Base-by-base conservation (phyloP, 1,140 invertebrate genomes). In the Micrasema longulum region DNA sequence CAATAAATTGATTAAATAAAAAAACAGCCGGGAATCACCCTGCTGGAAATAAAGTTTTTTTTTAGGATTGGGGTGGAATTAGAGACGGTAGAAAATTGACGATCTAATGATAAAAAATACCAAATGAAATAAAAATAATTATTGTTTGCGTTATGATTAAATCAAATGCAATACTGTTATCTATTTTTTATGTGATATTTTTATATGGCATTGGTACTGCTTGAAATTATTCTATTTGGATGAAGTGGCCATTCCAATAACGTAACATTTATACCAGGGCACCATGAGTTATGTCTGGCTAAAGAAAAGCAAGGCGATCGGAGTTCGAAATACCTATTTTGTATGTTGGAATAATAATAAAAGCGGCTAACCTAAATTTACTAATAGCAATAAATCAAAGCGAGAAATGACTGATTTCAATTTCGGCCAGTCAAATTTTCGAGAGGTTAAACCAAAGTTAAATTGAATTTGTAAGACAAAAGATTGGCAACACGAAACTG, bases 401-500 rank as follows among this genome's bases (percentile, higher is more conserved):
- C 35, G 36, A 41, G 16, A 60, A 60, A 12, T 60, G 55, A 60
- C 12, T 38, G 35, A 60, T 41, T 38, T 60, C 36, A 60, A 60
- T 41, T 60, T 60, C 55, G 35, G 16, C 14, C 55, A 41, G 31
- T 60, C n/a, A 36, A 38, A 36, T 57, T 31, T 26, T 53, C 50
- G 23, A 53, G 22, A 16, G 41, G 11, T 45, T 12, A 12, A 45
- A 45, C 50, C n/a, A 26, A 22, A 18, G 11, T 3, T 31, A 53
- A 53, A 53, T 53, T 53, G 50, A 53, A 53, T 53, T 35, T 53
- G 50, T 45, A 5, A 53, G 26, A 53, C 26, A 53, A 53, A 53
- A 53, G 50, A 53, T 26, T 53, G 20, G 22, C 50, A 35, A 26
- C 50, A 53, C 2, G 50, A 48, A 20, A 48, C 20, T 48, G 20